Percentiles rank a stretch among this genome's conserved stretches.
phyloP scores from a whole-genome alignment of 1,140 invertebrate species.

The Drosophila malerkotliana region DNA sequence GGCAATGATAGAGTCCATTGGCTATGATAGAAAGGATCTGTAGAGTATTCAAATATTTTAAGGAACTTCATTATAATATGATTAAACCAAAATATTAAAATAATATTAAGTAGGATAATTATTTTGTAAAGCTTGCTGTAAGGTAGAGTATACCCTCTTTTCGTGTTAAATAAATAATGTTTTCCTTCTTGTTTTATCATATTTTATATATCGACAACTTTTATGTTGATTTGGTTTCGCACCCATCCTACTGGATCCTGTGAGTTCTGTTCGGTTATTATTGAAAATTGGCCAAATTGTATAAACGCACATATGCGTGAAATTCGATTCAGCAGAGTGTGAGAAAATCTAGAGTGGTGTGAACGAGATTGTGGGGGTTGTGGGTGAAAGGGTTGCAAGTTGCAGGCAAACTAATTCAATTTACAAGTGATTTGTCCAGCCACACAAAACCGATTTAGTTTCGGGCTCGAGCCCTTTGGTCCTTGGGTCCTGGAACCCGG shows the following conservation, averaged over 20 bases:
- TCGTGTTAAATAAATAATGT: background rate
- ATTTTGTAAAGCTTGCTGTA: background rate
- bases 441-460: constrained; percentile 77
- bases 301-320: constrained; percentile 83
- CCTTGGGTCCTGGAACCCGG: constrained; percentile 7
- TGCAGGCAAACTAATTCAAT: constrained; percentile 77
- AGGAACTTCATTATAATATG: too few species aligned
- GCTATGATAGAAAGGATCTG: background rate
- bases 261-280: constrained; percentile 69
- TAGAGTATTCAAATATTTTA: background rate
- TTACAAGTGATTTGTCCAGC: constrained; percentile 79
- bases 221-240: constrained; percentile 63
- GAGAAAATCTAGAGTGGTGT: constrained; percentile 13
- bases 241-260: constrained; percentile 38
- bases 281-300: constrained; percentile 83
- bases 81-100: too few species aligned
- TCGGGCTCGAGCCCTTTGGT: constrained; percentile 25
- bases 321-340: constrained; percentile 69
- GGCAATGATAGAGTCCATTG: background rate
- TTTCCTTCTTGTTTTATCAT: constrained; percentile 32
- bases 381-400: constrained; percentile 60
- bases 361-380: background rate
- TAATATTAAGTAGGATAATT: too few species aligned
- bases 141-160: constrained; percentile 20
- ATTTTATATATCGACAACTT: constrained; percentile 63